A percentile compares a stretch with the other conserved stretches of the same genome.
These are phyloP conservation scores for Petaurus breviceps DNA, from an alignment of 2,113 vertebrate genomes.

Conservation along the genomic window DNA sequence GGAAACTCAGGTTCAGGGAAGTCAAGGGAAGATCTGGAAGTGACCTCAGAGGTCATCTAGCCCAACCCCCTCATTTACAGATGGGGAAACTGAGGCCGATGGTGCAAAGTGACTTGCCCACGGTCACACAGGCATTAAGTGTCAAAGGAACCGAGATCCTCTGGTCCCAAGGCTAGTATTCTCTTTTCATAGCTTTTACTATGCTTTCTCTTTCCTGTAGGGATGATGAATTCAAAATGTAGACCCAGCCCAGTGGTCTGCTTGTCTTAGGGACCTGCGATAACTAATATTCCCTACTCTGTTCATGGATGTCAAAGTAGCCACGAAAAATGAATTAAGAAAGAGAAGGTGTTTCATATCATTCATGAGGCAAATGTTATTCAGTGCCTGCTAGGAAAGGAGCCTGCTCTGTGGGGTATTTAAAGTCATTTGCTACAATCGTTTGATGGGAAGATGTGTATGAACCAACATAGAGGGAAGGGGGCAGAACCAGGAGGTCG, in stretches of 20 bases:
- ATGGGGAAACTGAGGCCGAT: neutral
- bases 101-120: neutral
- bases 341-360: constrained; percentile 1
- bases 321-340: neutral
- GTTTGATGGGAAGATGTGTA: neutral
- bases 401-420: neutral
- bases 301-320: neutral
- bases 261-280: neutral
- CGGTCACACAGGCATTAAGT: neutral
- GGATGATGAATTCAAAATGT: neutral
- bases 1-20: neutral
- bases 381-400: neutral
- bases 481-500: neutral
- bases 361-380: neutral
- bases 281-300: neutral
- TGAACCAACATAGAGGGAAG: neutral
- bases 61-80: neutral
- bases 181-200: neutral
- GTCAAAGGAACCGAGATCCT: neutral
- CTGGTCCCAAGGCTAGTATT: neutral
- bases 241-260: neutral
- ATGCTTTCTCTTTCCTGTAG: neutral
- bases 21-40: no score
- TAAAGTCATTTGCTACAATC: neutral
- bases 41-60: no score